Percentiles rank a stretch among this genome's conserved stretches.
phyloP scores from a whole-genome alignment of 2,888 invertebrate genomes.

The Oscheius sp. region DNA sequence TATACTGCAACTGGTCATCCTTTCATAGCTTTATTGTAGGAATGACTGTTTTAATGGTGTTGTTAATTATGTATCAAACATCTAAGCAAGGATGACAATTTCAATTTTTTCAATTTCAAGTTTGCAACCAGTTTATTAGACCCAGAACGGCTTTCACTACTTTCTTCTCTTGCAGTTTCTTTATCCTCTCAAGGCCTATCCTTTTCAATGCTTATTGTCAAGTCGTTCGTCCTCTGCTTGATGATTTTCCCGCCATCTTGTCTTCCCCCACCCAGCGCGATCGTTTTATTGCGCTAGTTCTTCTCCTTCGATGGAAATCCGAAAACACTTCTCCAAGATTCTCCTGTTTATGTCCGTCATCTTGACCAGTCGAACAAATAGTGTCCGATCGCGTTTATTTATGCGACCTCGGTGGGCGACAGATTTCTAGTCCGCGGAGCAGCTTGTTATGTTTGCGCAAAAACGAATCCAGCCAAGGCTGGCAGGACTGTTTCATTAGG shows the following conservation, averaged over 20 bases:
- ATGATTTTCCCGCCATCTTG: too few relatives aligned
- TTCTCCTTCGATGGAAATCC: background rate
- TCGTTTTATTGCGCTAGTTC: conserved; percentile 4
- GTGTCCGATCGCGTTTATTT: conserved; percentile 28
- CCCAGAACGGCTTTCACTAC: too few relatives aligned
- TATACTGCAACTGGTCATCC: too few relatives aligned
- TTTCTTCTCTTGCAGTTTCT: too few relatives aligned
- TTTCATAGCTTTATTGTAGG: too few relatives aligned
- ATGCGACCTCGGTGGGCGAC: conserved; percentile 15
- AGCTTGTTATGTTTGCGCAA: conserved; percentile 14
- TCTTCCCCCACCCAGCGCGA: background rate
- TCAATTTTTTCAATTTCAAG: too few relatives aligned
- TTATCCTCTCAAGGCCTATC: background rate
- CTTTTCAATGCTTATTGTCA: background rate
- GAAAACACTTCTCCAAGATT: conserved; percentile 13
- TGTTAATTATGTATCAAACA: too few relatives aligned
- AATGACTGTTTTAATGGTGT: too few relatives aligned
- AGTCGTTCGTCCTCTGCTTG: background rate
- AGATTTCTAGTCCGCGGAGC: conserved; percentile 43
- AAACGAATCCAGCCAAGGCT: conserved; percentile 15
- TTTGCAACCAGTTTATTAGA: too few relatives aligned
- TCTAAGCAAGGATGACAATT: too few relatives aligned
- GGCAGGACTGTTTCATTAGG: too few relatives aligned
- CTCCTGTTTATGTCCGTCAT: background rate
- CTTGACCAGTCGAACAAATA: conserved; percentile 26